A percentile compares a stretch with the other conserved stretches of the same genome.
Conservation (phyloP, 2,888 invertebrate genomes). For the Pheosia gnoma region DNA sequence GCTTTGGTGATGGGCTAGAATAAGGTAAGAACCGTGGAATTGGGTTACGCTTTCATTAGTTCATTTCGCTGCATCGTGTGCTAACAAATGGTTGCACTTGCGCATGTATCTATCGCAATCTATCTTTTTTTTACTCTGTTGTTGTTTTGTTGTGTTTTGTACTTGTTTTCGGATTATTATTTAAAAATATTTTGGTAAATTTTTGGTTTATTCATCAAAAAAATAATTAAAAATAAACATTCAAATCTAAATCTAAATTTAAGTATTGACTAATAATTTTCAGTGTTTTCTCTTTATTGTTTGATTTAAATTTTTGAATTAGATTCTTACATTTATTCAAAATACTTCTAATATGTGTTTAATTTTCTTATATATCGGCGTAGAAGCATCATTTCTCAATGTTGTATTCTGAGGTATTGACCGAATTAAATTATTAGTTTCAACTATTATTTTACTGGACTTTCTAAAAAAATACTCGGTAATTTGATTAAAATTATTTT, state of each 20-base stretch:
- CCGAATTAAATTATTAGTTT: too few relatives aligned
- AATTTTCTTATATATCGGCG: conserved; percentile 23
- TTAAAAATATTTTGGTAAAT: not conserved
- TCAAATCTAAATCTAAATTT: not conserved
- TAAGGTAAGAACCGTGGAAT: conserved; percentile 64
- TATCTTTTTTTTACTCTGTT: conserved; percentile 6
- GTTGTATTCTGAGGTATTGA: too few relatives aligned
- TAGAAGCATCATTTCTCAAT: conserved; percentile 14
- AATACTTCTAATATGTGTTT: conserved; percentile 11
- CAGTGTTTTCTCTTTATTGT: conserved; percentile 21
- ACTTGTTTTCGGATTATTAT: not conserved
- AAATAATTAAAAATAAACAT: not conserved
- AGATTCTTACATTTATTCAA: conserved; percentile 19
- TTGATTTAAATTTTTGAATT: conserved; percentile 19
- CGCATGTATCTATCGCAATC: conserved; percentile 6
- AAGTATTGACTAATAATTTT: not conserved
- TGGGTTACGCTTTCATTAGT: conserved; percentile 5
- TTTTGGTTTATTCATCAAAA: not conserved
- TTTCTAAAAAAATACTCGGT: too few relatives aligned
- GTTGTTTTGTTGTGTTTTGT: not conserved
- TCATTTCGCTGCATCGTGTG: conserved; percentile 9
- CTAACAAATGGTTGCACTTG: conserved; percentile 12
- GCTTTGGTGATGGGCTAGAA: conserved; percentile 73
- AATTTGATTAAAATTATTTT: too few relatives aligned
- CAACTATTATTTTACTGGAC: too few relatives aligned